Conservation (phyloP, 2,113 vertebrate species). For the Oplegnathus fasciatus region DNA sequence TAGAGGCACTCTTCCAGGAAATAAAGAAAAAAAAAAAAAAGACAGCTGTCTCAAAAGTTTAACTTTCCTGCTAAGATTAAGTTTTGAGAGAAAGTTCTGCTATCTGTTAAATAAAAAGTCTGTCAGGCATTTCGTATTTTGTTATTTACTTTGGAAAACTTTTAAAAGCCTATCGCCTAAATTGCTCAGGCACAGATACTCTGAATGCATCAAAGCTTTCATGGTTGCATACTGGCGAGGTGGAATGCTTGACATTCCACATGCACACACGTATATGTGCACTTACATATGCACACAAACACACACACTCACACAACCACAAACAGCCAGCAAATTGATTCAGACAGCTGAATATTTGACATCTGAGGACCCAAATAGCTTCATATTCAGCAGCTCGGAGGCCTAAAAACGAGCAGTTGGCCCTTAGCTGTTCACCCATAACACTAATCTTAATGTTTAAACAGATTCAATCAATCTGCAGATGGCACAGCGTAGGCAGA, state of each 20-base stretch:
- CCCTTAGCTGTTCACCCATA: constrained; percentile 74
- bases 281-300: constrained; percentile 28
- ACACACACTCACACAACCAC: constrained; percentile 31
- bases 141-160: constrained; percentile 78
- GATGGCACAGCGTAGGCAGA: constrained; percentile 31
- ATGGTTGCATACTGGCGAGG: constrained; percentile 53
- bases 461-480: constrained; percentile 69
- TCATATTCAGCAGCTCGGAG: constrained; percentile 69
- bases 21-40: constrained; percentile 56
- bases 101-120: constrained; percentile 72
- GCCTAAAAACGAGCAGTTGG: constrained; percentile 59
- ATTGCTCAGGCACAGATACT: constrained; percentile 75
- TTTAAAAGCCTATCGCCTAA: constrained; percentile 76
- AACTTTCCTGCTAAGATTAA: constrained; percentile 65
- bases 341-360: constrained; percentile 77
- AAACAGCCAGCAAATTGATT: constrained; percentile 77
- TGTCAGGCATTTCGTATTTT: constrained; percentile 74
- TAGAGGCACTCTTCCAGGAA: constrained; percentile 61
- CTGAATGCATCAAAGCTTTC: constrained; percentile 80
- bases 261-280: constrained; percentile 52
- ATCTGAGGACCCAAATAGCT: constrained; percentile 72
- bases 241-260: constrained; percentile 64
- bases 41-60: constrained; percentile 74
- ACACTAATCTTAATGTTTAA: constrained; percentile 80
- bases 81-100: constrained; percentile 67